Evolutionary conservation across 30 jellyfish, hydroid and myxozoan species (phyloP).

Genomic region (Pelagia noctiluca): DNA sequence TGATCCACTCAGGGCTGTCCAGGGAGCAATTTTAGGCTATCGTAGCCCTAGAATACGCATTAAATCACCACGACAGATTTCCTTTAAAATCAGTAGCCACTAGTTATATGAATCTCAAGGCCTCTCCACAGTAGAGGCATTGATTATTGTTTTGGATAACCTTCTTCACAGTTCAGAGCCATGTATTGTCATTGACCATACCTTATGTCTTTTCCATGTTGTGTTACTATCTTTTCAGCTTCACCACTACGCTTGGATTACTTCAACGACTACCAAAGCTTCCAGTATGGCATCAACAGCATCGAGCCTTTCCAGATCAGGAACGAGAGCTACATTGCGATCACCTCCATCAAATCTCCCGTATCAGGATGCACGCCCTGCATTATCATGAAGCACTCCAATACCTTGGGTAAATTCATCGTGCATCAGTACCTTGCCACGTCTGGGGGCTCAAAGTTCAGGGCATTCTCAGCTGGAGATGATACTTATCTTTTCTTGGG

Average conservation of each 20-base stretch:
- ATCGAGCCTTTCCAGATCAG: slow-evolving; percentile 56
- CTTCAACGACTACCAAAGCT: slow-evolving; percentile 35
- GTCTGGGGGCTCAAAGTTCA: slow-evolving; percentile 49
- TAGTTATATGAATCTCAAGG: neutral
- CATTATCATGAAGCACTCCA: slow-evolving; percentile 31
- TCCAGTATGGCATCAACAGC: slow-evolving; percentile 30
- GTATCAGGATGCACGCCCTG: neutral
- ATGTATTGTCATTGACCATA: neutral
- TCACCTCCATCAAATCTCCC: slow-evolving; percentile 12
- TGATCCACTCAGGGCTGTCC: too few species aligned
- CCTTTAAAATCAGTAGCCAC: neutral
- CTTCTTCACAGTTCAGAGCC: neutral
- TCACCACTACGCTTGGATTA: slow-evolving; percentile 46
- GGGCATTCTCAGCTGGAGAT: slow-evolving; percentile 23
- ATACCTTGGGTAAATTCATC: neutral
- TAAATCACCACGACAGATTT: too few species aligned
- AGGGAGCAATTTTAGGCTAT: too few species aligned
- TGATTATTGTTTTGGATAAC: neutral
- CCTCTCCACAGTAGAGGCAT: neutral
- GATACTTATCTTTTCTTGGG: slow-evolving; percentile 52
- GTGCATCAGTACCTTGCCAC: slow-evolving; percentile 43
- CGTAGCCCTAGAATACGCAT: too few species aligned
- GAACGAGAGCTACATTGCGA: slow-evolving; percentile 47
- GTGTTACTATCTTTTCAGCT: slow-evolving; percentile 15
- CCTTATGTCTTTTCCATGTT: neutral